Percentiles rank a stretch among this genome's conserved stretches.
These are phyloP conservation scores for Lochmaea capreae DNA, from an alignment of 2,888 invertebrate genomes.

Conservation along the genomic window DNA sequence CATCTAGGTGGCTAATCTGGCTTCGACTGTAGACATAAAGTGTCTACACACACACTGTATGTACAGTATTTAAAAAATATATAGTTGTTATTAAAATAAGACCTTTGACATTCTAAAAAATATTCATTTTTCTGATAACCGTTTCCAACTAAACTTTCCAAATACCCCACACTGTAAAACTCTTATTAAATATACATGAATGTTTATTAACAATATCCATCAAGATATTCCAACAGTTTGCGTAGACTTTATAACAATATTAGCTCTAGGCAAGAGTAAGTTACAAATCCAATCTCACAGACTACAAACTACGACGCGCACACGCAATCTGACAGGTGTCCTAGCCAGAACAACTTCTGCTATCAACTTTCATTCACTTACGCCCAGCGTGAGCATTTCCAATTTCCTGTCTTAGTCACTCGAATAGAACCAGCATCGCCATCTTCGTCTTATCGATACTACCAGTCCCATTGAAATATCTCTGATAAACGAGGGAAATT, in stretches of 20 bases:
- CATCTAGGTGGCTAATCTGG: too few relatives aligned
- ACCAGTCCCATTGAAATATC: neutral
- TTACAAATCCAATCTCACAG: constrained; percentile 15
- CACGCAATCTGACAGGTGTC: constrained; percentile 33
- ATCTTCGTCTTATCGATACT: neutral
- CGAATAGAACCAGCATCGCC: neutral
- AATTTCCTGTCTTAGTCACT: constrained; percentile 1
- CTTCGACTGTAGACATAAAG: too few relatives aligned
- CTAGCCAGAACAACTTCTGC: constrained; percentile 28
- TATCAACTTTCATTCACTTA: constrained; percentile 26
- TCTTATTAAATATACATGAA: neutral
- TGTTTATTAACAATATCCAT: neutral
- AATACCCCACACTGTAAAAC: too few relatives aligned
- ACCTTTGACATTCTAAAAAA: too few relatives aligned
- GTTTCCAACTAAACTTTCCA: too few relatives aligned
- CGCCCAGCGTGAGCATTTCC: constrained; percentile 13
- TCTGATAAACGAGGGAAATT: too few relatives aligned
- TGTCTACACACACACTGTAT: too few relatives aligned
- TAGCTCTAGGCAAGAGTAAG: neutral
- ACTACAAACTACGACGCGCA: constrained; percentile 17
- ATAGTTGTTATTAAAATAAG: too few relatives aligned
- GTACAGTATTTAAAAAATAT: too few relatives aligned
- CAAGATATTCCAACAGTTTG: neutral
- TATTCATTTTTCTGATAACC: too few relatives aligned
- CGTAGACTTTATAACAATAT: neutral